A percentile compares a stretch with the other conserved stretches of the same genome.
Evolutionary conservation across 30 jellyfish, hydroid and myxozoan genomes (phyloP).

Genomic region (Pelagia noctiluca): DNA sequence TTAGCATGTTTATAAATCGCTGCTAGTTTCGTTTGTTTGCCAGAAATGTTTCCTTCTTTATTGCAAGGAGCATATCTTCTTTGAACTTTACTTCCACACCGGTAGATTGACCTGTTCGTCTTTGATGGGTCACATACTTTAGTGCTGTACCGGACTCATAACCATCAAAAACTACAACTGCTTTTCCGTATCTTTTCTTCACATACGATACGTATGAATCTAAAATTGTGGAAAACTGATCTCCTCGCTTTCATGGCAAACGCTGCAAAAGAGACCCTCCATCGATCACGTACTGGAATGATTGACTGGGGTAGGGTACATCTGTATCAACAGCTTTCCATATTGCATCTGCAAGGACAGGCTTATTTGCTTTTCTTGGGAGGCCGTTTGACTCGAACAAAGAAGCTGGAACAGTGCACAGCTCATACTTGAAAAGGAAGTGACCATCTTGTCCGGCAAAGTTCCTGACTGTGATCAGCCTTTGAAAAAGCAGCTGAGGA

Average conservation of each 20-base stretch:
- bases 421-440: constrained; percentile 5
- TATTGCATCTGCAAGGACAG: neutral
- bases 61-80: neutral
- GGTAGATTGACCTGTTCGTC: neutral
- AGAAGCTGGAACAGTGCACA: constrained; percentile 1
- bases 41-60: neutral
- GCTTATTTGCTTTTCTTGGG: constrained; percentile 8
- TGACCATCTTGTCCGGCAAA: neutral
- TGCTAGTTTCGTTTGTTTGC: constrained; percentile 1
- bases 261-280: neutral
- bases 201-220: neutral
- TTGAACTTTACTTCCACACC: neutral
- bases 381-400: constrained; percentile 11
- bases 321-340: neutral
- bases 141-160: neutral
- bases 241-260: neutral
- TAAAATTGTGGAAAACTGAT: neutral
- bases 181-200: neutral
- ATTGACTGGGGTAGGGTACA: neutral
- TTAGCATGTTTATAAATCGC: neutral
- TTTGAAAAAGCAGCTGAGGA: no score
- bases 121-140: neutral
- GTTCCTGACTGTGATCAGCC: constrained; percentile 2
- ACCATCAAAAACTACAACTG: neutral
- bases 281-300: neutral